These are phyloP conservation scores for Actinemys pallida DNA, from an alignment of 2,113 vertebrate genomes.

Conservation along the genomic window DNA sequence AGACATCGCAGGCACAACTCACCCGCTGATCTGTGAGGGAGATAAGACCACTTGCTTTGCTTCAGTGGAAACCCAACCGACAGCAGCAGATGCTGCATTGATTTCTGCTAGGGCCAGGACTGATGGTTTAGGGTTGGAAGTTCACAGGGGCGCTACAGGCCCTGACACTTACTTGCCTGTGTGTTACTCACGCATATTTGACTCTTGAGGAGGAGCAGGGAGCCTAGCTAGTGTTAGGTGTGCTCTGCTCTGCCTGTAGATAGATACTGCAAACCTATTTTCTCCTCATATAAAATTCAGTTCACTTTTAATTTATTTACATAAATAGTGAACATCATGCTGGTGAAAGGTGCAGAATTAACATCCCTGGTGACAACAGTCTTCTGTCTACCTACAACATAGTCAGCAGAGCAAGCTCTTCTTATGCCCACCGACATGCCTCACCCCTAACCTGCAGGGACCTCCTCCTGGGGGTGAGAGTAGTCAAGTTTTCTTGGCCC, in stretches of 20 bases:
- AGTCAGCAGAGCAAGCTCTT: neutral
- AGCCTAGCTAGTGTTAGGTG: neutral
- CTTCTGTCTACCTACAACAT: neutral
- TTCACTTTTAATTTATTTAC: neutral
- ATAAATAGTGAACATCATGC: rapidly evolving
- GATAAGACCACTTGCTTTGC: conserved; percentile 60
- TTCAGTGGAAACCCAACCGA: conserved; percentile 59
- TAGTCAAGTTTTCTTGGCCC: neutral
- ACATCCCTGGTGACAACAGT: neutral
- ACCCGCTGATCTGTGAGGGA: conserved; percentile 75
- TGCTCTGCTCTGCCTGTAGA: neutral
- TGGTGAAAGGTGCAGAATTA: neutral
- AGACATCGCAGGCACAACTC: conserved; percentile 64
- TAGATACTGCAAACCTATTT: neutral
- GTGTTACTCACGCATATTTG: conserved; percentile 4
- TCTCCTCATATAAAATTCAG: neutral
- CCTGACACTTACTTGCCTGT: neutral
- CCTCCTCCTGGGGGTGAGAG: neutral
- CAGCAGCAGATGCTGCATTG: conserved; percentile 39
- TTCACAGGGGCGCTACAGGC: neutral
- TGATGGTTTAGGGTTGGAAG: neutral
- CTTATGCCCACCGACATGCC: neutral
- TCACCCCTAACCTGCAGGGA: neutral
- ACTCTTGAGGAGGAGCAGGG: neutral
- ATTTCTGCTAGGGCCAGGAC: conserved; percentile 41